Base-by-base conservation (phyloP, 2,797 vertebrate species). In the Avahi laniger region DNA sequence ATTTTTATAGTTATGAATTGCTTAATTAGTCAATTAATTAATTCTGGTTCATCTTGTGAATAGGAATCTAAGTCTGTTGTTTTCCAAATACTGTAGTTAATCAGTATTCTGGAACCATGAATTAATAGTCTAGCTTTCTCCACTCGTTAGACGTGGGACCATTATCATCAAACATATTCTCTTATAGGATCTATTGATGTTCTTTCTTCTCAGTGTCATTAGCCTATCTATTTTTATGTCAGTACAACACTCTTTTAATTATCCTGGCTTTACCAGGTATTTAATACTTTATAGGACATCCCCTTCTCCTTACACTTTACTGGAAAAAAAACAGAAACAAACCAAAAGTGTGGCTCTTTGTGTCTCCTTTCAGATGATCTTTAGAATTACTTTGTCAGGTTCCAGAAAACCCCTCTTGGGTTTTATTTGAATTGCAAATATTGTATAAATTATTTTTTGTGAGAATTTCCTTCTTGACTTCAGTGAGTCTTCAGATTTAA, bases 351-450 rank as follows among this genome's bases (percentile, higher is more conserved):
- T 46, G 24, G 5, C 7, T 61, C 43, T 28, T 35, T 46, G 24
- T 70, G 18, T 84, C 80, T 92, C 18, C 38, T 63, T 91, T 91
- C 26, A 52, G 63, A 18, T 69, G 54, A 52, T 52, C 50, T 95
- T 94, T 52, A 89, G 78, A 93, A 92, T 96, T 76, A 81, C 35
- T 82, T 89, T 48, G 54, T 57, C 30, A 78, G 22, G 50, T 94
- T 84, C 13, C 15, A 88, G 46, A 93, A 91, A 63, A 75, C 46
- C 70, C 35, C 5, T 61, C 41, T 89, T 92, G 76, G 33, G 17
- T 61, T 89, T 93, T 88, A 72, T 91, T 88, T 61, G 50, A 89
- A 87, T 87, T 43, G 75, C 59, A 95, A 81, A 76, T 78, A 93
- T 30, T 80, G 26, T 81, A 35, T 15, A 61, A 89, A 94, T 88